Percentiles rank a stretch among this genome's conserved stretches.
phyloP scores from a whole-genome alignment of 2,888 invertebrate genomes.

The Salticus scenicus region DNA sequence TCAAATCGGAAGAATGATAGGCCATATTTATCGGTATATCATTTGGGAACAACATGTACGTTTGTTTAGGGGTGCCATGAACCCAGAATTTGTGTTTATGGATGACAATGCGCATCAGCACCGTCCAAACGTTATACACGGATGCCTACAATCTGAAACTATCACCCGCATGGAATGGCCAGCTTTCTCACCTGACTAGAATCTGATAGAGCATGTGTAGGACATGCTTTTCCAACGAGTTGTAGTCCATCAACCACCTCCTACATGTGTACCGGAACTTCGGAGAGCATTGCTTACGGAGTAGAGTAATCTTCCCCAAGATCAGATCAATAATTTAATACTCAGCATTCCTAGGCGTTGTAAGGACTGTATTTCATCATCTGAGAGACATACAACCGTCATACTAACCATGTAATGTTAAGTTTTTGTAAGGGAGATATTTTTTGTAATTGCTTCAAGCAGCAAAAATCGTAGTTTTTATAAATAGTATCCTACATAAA shows the following conservation, averaged over 20 bases:
- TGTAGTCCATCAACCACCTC: conserved; percentile 22
- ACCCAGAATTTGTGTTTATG: conserved; percentile 24
- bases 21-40: neutral
- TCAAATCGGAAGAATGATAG: conserved; percentile 12
- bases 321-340: conserved; percentile 11
- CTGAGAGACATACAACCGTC: conserved; percentile 1
- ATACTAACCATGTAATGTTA: neutral
- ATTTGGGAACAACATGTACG: conserved; percentile 24
- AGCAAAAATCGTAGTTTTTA: neutral
- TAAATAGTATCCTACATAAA: neutral
- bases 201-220: neutral
- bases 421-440: neutral
- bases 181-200: conserved; percentile 4
- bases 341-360: conserved; percentile 14
- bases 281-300: conserved; percentile 15
- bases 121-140: conserved; percentile 13
- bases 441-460: neutral
- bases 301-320: conserved; percentile 8
- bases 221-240: conserved; percentile 13
- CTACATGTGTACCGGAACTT: conserved; percentile 18
- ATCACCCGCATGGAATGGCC: conserved; percentile 21
- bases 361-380: neutral
- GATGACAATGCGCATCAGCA: conserved; percentile 26
- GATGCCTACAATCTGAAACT: conserved; percentile 11
- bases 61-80: conserved; percentile 25